phyloP scores from a whole-genome alignment of 2,888 invertebrate species.

The Suillia variegata region DNA sequence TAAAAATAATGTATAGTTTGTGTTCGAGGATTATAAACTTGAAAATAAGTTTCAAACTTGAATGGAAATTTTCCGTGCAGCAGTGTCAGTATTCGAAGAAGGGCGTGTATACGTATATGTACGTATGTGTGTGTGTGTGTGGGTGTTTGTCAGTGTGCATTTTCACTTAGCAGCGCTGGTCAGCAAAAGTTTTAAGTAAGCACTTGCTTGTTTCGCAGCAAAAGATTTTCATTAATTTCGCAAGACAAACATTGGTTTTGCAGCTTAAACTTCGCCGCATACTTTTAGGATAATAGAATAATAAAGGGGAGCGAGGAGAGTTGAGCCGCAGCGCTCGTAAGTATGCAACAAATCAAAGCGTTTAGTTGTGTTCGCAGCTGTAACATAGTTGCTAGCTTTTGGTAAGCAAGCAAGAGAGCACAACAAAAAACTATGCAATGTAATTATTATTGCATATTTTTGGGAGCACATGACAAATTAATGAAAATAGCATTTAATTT shows the following conservation, averaged over 20 bases:
- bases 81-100: background rate
- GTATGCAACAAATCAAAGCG: too few species aligned
- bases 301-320: too few species aligned
- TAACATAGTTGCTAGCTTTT: too few species aligned
- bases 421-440: too few species aligned
- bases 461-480: too few species aligned
- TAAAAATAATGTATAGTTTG: conserved; percentile 19
- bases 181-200: conserved; percentile 1
- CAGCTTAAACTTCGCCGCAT: conserved; percentile 5
- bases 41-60: background rate
- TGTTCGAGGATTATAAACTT: conserved; percentile 18
- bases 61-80: background rate
- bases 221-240: background rate
- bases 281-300: background rate
- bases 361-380: background rate
- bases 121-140: background rate
- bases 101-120: background rate
- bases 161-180: background rate
- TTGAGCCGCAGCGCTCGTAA: background rate
- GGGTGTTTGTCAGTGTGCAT: background rate
- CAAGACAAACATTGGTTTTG: background rate
- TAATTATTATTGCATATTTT: too few species aligned
- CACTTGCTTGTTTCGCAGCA: background rate
- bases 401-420: too few species aligned
- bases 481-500: too few species aligned